A percentile compares a stretch with the other conserved stretches of the same genome.
phyloP scores from a whole-genome alignment of 2,113 vertebrate genomes.

The Struthidea cinerea region DNA sequence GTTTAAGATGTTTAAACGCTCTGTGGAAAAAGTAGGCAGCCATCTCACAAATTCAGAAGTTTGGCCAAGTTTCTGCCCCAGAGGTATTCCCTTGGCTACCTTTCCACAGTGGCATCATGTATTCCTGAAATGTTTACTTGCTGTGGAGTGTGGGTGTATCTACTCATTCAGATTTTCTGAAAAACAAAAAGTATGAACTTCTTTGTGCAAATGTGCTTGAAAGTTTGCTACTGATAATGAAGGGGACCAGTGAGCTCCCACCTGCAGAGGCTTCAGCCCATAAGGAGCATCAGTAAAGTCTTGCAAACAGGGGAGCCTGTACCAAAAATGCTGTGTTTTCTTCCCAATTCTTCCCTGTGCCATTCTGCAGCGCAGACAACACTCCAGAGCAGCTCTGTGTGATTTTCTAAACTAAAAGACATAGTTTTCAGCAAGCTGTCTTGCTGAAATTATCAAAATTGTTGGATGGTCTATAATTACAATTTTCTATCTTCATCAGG shows the following conservation, averaged over 20 bases:
- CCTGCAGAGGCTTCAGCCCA: not conserved
- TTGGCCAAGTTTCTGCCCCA: not conserved
- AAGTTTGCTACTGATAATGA: not conserved
- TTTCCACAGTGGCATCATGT: not conserved
- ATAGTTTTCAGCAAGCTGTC: not conserved
- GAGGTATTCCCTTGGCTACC: not conserved
- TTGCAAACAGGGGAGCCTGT: fast-evolving
- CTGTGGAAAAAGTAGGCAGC: not conserved
- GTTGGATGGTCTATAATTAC: constrained; percentile 20
- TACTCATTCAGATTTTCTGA: not conserved
- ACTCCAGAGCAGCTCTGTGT: not conserved
- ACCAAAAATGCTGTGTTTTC: not conserved
- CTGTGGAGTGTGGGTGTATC: not conserved
- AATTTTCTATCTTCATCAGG: constrained; percentile 35
- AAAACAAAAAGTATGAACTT: not conserved
- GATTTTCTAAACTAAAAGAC: constrained; percentile 32
- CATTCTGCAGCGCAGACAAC: not conserved
- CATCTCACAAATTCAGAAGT: not conserved
- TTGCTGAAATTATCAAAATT: constrained; percentile 57
- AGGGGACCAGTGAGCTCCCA: not conserved
- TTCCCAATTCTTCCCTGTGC: not conserved
- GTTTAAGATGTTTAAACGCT: not conserved
- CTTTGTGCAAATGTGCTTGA: not conserved
- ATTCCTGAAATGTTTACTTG: not conserved
- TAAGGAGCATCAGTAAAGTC: not conserved